Conservation (phyloP, 1,140 invertebrate species). For the Papilio helenus region DNA sequence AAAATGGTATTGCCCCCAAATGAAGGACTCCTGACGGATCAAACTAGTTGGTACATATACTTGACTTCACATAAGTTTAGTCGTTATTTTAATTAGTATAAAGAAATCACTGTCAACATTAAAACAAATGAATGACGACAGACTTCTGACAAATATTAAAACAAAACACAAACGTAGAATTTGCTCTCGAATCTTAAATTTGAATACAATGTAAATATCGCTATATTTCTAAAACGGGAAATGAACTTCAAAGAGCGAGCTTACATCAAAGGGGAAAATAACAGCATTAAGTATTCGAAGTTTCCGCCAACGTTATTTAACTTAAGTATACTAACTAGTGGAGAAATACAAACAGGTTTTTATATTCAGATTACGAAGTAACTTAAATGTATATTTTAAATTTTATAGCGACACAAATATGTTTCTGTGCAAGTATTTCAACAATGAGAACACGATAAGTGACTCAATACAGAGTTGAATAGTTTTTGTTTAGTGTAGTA, state of each 20-base stretch:
- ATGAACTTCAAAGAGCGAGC: constrained; percentile 13
- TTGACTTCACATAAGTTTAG: not conserved
- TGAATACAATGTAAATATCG: not conserved
- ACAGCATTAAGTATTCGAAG: constrained; percentile 30
- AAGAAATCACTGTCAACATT: not conserved
- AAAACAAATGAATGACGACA: not conserved
- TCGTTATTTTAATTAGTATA: not conserved
- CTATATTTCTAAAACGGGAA: not conserved
- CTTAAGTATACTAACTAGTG: constrained; percentile 14
- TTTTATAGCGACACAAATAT: not conserved
- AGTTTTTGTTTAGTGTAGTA: not conserved
- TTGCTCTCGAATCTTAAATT: not conserved
- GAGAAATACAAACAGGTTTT: not conserved
- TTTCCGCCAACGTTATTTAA: constrained; percentile 23
- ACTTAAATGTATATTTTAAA: not conserved
- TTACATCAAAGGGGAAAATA: constrained; percentile 16
- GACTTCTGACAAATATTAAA: not conserved
- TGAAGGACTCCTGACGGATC: not conserved
- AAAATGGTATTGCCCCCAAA: not conserved
- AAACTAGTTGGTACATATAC: too few species aligned
- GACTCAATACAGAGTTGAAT: not conserved
- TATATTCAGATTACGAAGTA: not conserved
- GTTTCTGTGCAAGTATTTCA: not conserved
- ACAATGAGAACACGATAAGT: not conserved
- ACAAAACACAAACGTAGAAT: not conserved